Evolutionary conservation across 2,113 vertebrate genomes (phyloP), one percentile per base, ranked within the genome.

Genomic region (Cercocebus atys): DNA sequence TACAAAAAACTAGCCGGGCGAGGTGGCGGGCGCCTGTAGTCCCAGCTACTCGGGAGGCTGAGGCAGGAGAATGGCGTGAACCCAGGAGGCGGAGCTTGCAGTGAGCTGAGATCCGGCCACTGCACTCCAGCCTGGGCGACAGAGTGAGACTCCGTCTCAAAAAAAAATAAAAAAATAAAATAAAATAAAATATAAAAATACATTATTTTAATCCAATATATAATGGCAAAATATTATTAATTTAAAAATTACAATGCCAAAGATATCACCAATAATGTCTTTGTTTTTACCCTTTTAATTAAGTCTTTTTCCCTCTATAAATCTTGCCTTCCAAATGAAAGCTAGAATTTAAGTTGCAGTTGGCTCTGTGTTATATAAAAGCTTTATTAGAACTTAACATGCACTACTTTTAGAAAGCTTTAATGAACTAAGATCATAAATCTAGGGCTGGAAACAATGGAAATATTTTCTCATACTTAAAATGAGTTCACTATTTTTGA

Each of bases 261-360:
- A 78, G 16, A 47, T 72, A 86, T 73, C 16, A 32, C 22, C 30
- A 85, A 11, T 90, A 40, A 75, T 88, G 25, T 91, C 18, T 94
- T 85, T 61, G 32, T 25, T 86, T 93, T 85, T 43, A 17, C 57
- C 25, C 38, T 73, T 76, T 68, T 55, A 88, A 79, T 55, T 52
- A 81, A 89, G n/a, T 3, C 30, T 52, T 72, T 86, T 76, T 83
- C 16, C 22, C 25, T 12, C 12, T 75, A 10, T 25, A 89, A 57
- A 64, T 38, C 72, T 89, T 40, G 23, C 80, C 55, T 93, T 97
- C 87, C 40, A 76, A 81, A 92, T 50, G 38, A 72, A n/a, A 94
- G 18, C 22, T 61, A 40, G 70, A 35, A 64, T 92, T 93, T 92
- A 38, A 38, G 25, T 81, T 78, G 40, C 3, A 72, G 3, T 79